These are phyloP conservation scores for Schrankia costaestrigalis DNA, from an alignment of 2,888 invertebrate genomes.

Conservation along the genomic window DNA sequence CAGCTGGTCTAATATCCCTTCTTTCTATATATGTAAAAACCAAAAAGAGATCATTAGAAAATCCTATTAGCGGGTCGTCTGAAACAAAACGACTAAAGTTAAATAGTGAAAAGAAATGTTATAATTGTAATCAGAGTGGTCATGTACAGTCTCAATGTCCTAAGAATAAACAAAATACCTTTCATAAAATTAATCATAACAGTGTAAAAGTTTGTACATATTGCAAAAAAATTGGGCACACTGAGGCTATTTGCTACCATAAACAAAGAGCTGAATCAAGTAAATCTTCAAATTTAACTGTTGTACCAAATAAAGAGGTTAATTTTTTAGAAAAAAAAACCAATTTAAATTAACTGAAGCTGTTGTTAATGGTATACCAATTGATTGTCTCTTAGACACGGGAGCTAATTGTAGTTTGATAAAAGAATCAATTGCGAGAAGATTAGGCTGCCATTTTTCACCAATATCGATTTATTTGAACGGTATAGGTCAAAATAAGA, in stretches of 20 bases:
- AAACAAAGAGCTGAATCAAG: constrained; percentile 3
- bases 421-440: constrained; percentile 2
- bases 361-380: not conserved
- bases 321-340: not conserved
- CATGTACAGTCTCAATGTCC: not conserved
- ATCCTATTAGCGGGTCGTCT: too few species aligned
- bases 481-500: constrained; percentile 1
- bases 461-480: not conserved
- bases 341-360: not conserved
- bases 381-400: constrained; percentile 5
- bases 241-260: constrained; percentile 1
- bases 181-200: too few species aligned
- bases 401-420: constrained; percentile 11
- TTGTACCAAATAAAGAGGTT: not conserved
- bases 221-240: constrained; percentile 2
- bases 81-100: not conserved
- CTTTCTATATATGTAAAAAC: constrained; percentile 22
- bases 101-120: not conserved
- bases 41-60: not conserved
- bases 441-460: not conserved
- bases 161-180: too few species aligned
- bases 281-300: not conserved
- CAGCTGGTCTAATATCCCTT: constrained; percentile 24
- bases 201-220: too few species aligned
- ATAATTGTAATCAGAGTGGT: not conserved